Percentiles rank a stretch among this genome's conserved stretches.
Evolutionary conservation across 2,113 vertebrate genomes (phyloP).

Genomic region (Hemicordylus capensis): DNA sequence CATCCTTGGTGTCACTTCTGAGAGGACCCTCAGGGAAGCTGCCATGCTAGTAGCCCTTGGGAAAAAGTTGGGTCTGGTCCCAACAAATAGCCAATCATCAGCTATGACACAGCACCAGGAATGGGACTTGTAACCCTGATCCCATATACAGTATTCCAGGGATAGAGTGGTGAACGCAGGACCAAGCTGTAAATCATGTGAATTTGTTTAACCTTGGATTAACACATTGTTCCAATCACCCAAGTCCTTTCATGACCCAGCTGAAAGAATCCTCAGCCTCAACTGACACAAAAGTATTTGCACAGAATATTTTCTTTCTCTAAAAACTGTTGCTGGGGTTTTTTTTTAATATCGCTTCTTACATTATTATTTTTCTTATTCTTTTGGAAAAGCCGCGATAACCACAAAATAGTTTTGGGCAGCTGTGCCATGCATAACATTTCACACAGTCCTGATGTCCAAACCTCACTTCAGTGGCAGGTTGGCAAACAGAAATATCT

Average conservation of each 20-base stretch:
- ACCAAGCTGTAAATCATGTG: not conserved
- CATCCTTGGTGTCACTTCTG: not conserved
- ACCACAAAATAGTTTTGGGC: conserved; percentile 11
- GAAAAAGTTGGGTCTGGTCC: not conserved
- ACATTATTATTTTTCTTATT: fast-evolving
- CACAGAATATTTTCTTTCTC: not conserved
- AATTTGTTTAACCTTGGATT: not conserved
- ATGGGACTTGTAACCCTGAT: not conserved
- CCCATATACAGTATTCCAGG: not conserved
- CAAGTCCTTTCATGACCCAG: not conserved
- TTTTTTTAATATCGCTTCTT: not conserved
- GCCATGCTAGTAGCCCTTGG: not conserved
- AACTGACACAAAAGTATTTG: not conserved
- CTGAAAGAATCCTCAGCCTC: not conserved
- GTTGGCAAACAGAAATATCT: conserved; percentile 18
- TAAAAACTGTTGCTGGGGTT: not conserved
- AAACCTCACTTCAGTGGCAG: conserved; percentile 25
- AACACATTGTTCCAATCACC: not conserved
- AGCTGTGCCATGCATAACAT: conserved; percentile 9
- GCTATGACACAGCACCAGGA: not conserved
- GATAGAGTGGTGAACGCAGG: not conserved
- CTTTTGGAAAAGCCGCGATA: conserved; percentile 20
- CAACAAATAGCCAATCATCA: not conserved
- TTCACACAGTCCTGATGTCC: conserved; percentile 15
- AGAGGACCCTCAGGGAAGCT: not conserved